Percentiles rank a stretch among this genome's conserved stretches.
Evolutionary conservation across 2,797 vertebrate species (phyloP).

Genomic region (Caiman crocodilus): DNA sequence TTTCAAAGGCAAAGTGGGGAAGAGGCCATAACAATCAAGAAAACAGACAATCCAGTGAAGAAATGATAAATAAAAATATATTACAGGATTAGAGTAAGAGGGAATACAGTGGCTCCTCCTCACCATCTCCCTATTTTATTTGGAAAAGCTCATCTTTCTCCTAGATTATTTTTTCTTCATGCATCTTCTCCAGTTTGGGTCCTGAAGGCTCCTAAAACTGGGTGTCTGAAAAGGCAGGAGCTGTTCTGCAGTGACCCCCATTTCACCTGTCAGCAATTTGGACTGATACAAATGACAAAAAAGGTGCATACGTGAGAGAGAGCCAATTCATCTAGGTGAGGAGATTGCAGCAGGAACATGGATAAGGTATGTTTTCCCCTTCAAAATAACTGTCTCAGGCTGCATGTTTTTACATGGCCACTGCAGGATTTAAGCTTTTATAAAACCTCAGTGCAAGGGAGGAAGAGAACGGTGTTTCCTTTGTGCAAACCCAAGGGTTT

Average conservation of each 20-base stretch:
- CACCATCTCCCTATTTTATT: neutral
- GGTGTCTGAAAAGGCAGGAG: neutral
- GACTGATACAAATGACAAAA: no score
- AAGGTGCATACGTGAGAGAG: neutral
- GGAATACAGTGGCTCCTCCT: neutral
- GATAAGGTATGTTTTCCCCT: neutral
- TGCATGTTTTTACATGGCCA: neutral
- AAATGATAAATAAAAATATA: neutral
- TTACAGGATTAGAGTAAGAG: neutral
- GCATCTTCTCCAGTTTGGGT: neutral
- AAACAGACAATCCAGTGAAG: neutral
- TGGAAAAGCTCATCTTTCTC: neutral
- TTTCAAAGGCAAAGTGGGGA: neutral
- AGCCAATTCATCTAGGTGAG: neutral
- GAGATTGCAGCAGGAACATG: rapidly evolving
- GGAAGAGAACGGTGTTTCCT: neutral
- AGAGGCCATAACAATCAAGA: no score
- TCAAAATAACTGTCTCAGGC: neutral
- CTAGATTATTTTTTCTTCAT: neutral
- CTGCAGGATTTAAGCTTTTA: neutral
- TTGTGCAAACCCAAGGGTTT: neutral
- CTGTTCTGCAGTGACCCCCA: rapidly evolving
- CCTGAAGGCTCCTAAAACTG: neutral
- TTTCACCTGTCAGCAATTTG: neutral
- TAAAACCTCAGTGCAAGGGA: neutral